Base-by-base conservation (phyloP, 2,797 vertebrate species). In the Sorex maritimensis region DNA sequence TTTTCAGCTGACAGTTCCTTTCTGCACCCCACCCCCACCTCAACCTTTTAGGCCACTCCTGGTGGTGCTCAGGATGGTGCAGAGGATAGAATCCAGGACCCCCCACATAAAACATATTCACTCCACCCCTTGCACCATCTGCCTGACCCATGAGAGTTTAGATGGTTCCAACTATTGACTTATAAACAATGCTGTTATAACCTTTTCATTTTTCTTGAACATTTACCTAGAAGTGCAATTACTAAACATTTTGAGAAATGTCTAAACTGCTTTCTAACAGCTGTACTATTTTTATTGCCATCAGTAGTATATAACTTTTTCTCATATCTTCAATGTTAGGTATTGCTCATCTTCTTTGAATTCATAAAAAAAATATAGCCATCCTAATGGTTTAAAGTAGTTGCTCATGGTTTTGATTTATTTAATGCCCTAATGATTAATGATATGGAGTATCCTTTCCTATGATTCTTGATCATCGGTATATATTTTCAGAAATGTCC, bases 181-280 rank as follows among this genome's bases (percentile, higher is more conserved):
- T 75, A 63, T 52, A 24, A 74, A 79, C 79, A 74, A 88, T 83
- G n/a, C 5, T 73, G 7, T 34, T 81, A 1, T 75, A 71, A 73
- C 86, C 44, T 52, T 92, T 21, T 81, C n/a, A 26, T 92, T 95
- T 78, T 17, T 67, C 26, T 89, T 92, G 71, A 75, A 69, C 28
- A n/a, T 8, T 12, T 67, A 67, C 49, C 82, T 85, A 8, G 41
- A 10, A 67, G 58, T 61, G 6, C 21, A 61, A 19, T 17, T 55
- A 17, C 65, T 84, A 58, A 41, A 87, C 55, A 93, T 12, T 73
- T 69, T 75, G 15, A 90, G 34, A 46, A 65, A 81, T 74, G 85
- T 85, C 41, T n/a, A 85, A 88, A 74, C 46, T 49, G 30, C 73
- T 88, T 71, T 80, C 46, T 38, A 94, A 21, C 26, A 55, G 41